Base-by-base conservation (phyloP, 2,888 invertebrate species). In the Helobdella robusta region DNA sequence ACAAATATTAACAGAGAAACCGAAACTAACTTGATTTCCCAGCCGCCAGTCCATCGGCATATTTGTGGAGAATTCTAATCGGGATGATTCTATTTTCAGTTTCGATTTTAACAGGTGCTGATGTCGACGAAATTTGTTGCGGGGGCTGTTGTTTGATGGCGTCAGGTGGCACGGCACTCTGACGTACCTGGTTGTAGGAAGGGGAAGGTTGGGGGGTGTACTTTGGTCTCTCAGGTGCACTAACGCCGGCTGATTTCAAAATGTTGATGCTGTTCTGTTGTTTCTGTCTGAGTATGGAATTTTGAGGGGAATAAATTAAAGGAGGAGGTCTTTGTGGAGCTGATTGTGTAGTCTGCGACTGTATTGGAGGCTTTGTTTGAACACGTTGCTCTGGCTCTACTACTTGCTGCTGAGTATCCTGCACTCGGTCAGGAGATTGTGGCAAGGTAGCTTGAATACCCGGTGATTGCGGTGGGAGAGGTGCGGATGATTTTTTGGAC, bases 1-100 rank as follows among this genome's bases (percentile, higher is more conserved):
- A n/a, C n/a, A n/a, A n/a, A n/a, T n/a, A n/a, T n/a, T n/a, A n/a
- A n/a, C n/a, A n/a, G n/a, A n/a, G n/a, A n/a, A n/a, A n/a, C n/a
- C n/a, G n/a, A n/a, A n/a, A 48, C 25, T 48, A 15, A 48, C 28
- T 30, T 32, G n/a, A 35, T 23, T 36, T n/a, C 1, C 23, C 36
- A n/a, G 11, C 23, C n/a, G 35, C 34, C 44, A 60, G 28, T 40
- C 40, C 60, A 34, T 60, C 44, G 6, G 60, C 28, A 44, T 60
- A 60, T 32, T 60, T 60, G 36, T 25, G 44, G 46, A 60, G 25
- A 15, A 60, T 60, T 40, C 44, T 60, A 25, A 60, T 60, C 25
- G 60, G 60, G 3, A 40, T 60, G 50, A 8, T 25, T 50, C 20
- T 50, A n/a, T n/a, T n/a, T n/a, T n/a, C n/a, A n/a, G n/a, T n/a